phyloP scores from a whole-genome alignment of 2,797 vertebrate species.

The Pangasius larnaudii region DNA sequence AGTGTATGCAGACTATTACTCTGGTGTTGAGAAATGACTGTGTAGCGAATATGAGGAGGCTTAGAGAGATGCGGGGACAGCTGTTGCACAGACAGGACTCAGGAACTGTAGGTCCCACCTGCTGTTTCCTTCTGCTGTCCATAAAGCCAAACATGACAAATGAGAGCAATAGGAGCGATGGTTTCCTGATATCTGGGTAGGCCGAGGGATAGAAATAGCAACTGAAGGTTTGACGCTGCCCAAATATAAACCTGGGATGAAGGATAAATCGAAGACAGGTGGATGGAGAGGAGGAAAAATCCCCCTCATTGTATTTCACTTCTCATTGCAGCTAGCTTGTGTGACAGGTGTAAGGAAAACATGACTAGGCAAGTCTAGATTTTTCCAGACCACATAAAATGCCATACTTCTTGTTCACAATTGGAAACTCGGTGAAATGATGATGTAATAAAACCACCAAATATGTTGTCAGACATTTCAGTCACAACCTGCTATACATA shows the following conservation, averaged over 20 bases:
- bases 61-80: conserved; percentile 45
- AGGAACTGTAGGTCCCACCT: conserved; percentile 57
- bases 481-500: background rate
- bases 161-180: conserved; percentile 37
- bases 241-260: conserved; percentile 26
- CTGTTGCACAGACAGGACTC: conserved; percentile 53
- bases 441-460: background rate
- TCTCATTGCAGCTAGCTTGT: background rate
- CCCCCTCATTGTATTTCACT: conserved; percentile 26
- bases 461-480: background rate
- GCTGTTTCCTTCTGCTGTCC: conserved; percentile 55
- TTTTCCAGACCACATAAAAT: conserved; percentile 10
- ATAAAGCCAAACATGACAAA: conserved; percentile 54
- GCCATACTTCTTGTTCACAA: background rate
- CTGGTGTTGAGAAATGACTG: conserved; percentile 33
- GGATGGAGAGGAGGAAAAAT: conserved; percentile 5
- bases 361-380: conserved; percentile 11
- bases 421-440: background rate
- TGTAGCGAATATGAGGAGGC: conserved; percentile 36
- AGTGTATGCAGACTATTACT: conserved; percentile 15
- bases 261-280: conserved; percentile 22
- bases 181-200: conserved; percentile 39
- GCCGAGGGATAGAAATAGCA: conserved; percentile 36
- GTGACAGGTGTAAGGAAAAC: conserved; percentile 14
- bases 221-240: background rate